These are phyloP conservation scores for Pseudoips prasinana DNA, from an alignment of 2,888 invertebrate genomes.

Conservation along the genomic window DNA sequence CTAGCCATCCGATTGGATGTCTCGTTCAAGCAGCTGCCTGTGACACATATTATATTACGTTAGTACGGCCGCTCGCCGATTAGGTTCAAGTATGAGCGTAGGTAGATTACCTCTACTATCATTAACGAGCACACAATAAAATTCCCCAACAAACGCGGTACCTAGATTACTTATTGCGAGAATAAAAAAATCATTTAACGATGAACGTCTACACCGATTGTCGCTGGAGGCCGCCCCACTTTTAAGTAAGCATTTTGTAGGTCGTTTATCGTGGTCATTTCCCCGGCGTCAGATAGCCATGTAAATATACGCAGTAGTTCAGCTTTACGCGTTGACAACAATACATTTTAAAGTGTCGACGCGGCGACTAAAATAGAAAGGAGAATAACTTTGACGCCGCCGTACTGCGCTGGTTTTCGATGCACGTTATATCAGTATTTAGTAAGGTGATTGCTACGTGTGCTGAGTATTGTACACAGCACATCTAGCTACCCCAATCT, in stretches of 20 bases:
- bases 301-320: slow-evolving; percentile 24
- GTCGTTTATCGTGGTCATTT: slow-evolving; percentile 66
- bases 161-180: slow-evolving; percentile 30
- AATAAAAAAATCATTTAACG: slow-evolving; percentile 46
- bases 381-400: neutral
- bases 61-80: too few species aligned
- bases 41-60: too few species aligned
- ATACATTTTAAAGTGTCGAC: neutral
- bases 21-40: too few species aligned
- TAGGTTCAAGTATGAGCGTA: slow-evolving; percentile 1
- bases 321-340: slow-evolving; percentile 16
- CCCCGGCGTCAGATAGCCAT: slow-evolving; percentile 38
- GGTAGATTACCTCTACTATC: slow-evolving; percentile 9
- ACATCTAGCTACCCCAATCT: too few species aligned
- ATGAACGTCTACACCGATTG: slow-evolving; percentile 34
- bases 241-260: slow-evolving; percentile 64
- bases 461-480: neutral
- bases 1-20: too few species aligned
- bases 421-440: slow-evolving; percentile 1
- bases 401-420: too few species aligned
- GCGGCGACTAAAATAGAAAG: neutral
- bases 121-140: slow-evolving; percentile 15
- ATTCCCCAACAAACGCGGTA: slow-evolving; percentile 17
- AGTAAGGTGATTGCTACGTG: slow-evolving; percentile 6
- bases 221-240: slow-evolving; percentile 61